Evolutionary conservation across 1,140 invertebrate species (phyloP).

Genomic region (Phymastichus coffea): DNA sequence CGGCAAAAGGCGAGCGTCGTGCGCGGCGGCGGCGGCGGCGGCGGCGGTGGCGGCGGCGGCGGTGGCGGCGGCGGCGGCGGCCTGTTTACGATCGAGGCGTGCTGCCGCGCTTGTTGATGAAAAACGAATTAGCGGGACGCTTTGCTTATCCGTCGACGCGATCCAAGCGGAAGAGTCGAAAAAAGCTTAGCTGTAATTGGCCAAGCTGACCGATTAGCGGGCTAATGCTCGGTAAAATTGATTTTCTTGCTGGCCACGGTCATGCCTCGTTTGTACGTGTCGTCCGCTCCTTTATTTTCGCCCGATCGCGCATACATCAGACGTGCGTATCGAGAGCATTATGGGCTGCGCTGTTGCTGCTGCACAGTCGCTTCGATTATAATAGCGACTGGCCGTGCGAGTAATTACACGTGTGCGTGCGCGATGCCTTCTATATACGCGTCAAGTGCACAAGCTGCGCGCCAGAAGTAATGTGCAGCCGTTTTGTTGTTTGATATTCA

Average conservation of each 20-base stretch:
- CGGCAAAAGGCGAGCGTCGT: slow-evolving; percentile 13
- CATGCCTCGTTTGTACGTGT: neutral
- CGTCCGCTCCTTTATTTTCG: neutral
- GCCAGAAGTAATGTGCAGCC: no score
- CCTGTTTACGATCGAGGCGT: neutral
- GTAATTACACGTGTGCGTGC: neutral
- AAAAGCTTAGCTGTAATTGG: slow-evolving; percentile 1
- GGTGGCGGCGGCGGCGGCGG: neutral
- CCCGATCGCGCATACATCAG: no score
- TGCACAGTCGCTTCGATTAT: neutral
- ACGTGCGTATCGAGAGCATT: no score
- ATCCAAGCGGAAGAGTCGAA: neutral
- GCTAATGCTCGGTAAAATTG: neutral
- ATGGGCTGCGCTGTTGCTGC: no score
- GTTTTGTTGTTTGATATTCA: no score
- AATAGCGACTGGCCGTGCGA: neutral
- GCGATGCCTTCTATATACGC: neutral
- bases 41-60: neutral
- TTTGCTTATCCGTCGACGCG: neutral
- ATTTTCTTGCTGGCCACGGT: neutral
- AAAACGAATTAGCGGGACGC: neutral
- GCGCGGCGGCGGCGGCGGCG: neutral
- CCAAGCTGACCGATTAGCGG: neutral
- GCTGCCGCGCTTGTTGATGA: slow-evolving; percentile 1
- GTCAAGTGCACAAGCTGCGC: no score